These are phyloP conservation scores for Cyaniris semiargus DNA, from an alignment of 2,888 invertebrate genomes.

Conservation along the genomic window DNA sequence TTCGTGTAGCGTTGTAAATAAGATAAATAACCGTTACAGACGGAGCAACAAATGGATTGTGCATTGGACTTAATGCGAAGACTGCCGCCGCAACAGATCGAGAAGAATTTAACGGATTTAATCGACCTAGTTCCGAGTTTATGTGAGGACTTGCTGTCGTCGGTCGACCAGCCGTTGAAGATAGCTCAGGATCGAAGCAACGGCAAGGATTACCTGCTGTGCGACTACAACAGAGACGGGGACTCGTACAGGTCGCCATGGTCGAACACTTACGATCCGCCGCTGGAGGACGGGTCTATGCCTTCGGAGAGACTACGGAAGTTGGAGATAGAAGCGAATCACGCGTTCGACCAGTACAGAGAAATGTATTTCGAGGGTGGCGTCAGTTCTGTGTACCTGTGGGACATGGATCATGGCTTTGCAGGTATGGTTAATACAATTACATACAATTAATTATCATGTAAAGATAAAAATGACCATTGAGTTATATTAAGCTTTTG, in stretches of 20 bases:
- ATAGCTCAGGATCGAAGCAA: conserved; percentile 96
- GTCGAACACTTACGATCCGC: conserved; percentile 99
- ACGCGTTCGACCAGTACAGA: conserved; percentile 98
- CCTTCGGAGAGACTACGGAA: conserved; percentile 97
- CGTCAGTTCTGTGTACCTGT: conserved; percentile 98
- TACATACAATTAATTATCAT: not conserved
- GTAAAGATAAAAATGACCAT: not conserved
- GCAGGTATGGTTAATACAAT: conserved; percentile 87
- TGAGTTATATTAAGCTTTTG: too few relatives aligned
- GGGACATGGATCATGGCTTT: conserved; percentile 99
- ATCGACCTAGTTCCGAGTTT: conserved; percentile 97
- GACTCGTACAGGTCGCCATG: conserved; percentile 99
- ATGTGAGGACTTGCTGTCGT: conserved; percentile 97
- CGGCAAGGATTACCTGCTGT: conserved; percentile 98
- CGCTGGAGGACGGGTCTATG: conserved; percentile 98
- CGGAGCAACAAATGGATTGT: conserved; percentile 98
- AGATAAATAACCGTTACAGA: conserved; percentile 78
- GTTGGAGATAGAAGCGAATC: conserved; percentile 98
- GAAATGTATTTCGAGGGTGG: conserved; percentile 99
- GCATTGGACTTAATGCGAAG: conserved; percentile 99
- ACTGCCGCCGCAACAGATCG: conserved; percentile 99
- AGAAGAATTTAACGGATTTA: conserved; percentile 98
- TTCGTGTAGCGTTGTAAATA: conserved; percentile 47
- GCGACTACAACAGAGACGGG: conserved; percentile 99
- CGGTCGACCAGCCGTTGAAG: conserved; percentile 98